Evolutionary conservation across 1,140 invertebrate species (phyloP), one percentile per base, ranked within the genome.

Genomic region (Microplitis mediator): DNA sequence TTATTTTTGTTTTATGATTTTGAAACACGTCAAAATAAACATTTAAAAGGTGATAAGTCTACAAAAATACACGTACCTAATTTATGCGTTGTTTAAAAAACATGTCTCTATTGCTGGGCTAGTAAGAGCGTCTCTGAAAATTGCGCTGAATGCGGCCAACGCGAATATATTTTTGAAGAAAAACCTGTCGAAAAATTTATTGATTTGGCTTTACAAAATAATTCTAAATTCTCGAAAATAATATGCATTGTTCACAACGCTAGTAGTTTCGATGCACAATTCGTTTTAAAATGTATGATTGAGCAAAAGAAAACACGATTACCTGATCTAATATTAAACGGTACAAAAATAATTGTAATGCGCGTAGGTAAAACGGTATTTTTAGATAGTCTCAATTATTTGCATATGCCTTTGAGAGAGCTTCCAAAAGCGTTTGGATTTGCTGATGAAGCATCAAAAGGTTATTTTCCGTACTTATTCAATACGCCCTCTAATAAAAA

Each of bases 161-260:
- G 35, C 1, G 69, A 71, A 34, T 54, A 54, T 61, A 54, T 72
- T 51, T 72, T 67, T 63, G 1, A 9, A 11, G n/a, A 54, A 11
- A 56, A 72, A 16, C 70, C 66, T 6, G 69, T 72, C 0, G 34
- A 14, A 52, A 34, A 69, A 51, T 64, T 76, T n/a, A 45, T 76
- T 8, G 66, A 70, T n/a, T 66, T 69, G 36, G 56, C 9, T 32
- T 36, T 70, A 34, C 61, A 52, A 16, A 14, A 16, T 36, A n/a
- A 32, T 6, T 6, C 36, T 9, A 16, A 14, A 63, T 52, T 74
- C 67, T 39, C n/a, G 11, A 64, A 68, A 32, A 69, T 72, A 6
- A 66, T 75, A 4, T 73, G 64, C 16, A 77, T 82, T 5, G 77
- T 77, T 1, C 77, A 80, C 56, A 79, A 80, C 35, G 69, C 74